A percentile compares a stretch with the other conserved stretches of the same genome.
phyloP scores from a whole-genome alignment of 2,888 invertebrate species.

The Agrochola lychnidis region DNA sequence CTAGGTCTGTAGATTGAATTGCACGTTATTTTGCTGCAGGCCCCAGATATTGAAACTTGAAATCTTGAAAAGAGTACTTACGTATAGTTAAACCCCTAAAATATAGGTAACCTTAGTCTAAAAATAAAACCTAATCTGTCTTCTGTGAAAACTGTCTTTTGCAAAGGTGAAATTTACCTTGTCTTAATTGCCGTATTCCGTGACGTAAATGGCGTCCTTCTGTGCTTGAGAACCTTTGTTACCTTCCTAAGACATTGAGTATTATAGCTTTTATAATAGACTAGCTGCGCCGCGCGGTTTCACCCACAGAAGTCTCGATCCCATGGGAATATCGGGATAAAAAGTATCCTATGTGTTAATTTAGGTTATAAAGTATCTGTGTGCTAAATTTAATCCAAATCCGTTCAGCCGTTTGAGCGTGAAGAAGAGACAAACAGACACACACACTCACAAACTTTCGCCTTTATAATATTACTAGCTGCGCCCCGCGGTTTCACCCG shows the following conservation, averaged over 20 bases:
- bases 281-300: no score
- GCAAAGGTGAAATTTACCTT: constrained; percentile 1
- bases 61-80: neutral
- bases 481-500: no score
- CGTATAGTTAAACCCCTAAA: no score
- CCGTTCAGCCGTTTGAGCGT: no score
- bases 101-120: neutral
- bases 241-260: neutral
- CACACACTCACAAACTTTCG: no score
- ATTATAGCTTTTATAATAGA: neutral
- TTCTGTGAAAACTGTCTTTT: neutral
- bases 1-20: neutral
- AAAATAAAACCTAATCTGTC: neutral
- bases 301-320: no score
- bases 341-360: no score
- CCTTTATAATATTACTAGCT: no score
- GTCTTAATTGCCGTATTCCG: constrained; percentile 24
- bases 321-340: no score
- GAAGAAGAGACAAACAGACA: no score
- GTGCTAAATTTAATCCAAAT: no score
- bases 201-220: constrained; percentile 15
- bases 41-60: neutral
- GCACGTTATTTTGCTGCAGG: neutral
- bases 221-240: neutral
- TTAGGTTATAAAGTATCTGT: no score